phyloP scores from a whole-genome alignment of 64 coral and sea anemone species.

The Actinia equina region DNA sequence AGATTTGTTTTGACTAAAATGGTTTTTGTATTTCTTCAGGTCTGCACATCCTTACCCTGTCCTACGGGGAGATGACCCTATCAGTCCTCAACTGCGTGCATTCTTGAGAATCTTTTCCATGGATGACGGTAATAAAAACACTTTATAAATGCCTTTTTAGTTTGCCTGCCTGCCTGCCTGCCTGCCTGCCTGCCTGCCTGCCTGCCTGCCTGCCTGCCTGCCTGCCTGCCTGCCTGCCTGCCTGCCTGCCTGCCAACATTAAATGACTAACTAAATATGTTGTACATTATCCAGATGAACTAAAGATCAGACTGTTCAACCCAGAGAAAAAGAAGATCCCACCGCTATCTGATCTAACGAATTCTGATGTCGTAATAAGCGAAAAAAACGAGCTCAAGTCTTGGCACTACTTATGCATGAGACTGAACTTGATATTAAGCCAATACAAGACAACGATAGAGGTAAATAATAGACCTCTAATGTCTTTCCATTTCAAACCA shows the following conservation, averaged over 20 bases:
- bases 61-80: conserved; percentile 22
- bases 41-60: conserved; percentile 59
- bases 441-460: conserved; percentile 65
- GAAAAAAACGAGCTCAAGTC: conserved; percentile 52
- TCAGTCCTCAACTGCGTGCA: conserved; percentile 54
- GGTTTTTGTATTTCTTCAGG: background rate
- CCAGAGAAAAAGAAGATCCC: conserved; percentile 27
- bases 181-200: no score
- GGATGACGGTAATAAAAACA: conserved; percentile 42
- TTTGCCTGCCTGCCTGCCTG: background rate
- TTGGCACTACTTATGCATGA: conserved; percentile 74
- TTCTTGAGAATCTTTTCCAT: conserved; percentile 77
- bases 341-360: conserved; percentile 22
- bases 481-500: background rate
- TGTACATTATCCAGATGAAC: conserved; percentile 34
- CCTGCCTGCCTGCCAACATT: no score
- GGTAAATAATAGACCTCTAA: conserved; percentile 8
- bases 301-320: conserved; percentile 32
- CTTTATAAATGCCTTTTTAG: background rate
- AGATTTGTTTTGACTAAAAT: no score
- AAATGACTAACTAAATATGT: background rate
- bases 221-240: no score
- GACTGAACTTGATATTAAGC: conserved; percentile 65
- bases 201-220: no score
- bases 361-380: conserved; percentile 6